These are phyloP conservation scores for Diarsia brunnea DNA, from an alignment of 2,888 invertebrate species.

Conservation along the genomic window DNA sequence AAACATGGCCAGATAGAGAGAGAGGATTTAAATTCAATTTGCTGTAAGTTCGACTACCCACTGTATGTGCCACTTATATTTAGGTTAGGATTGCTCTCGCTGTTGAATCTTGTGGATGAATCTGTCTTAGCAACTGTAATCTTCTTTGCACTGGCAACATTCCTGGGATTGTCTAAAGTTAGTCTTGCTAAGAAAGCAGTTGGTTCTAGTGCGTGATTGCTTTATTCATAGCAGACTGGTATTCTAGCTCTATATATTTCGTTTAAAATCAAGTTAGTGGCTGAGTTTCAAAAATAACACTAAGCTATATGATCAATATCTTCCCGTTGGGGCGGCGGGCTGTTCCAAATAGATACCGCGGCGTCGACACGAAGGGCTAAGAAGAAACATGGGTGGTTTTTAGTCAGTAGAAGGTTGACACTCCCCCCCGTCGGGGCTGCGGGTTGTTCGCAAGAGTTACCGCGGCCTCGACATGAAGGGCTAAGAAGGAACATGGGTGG, in stretches of 20 bases:
- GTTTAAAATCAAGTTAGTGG: not conserved
- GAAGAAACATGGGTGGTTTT: too few species aligned
- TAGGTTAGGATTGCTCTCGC: conserved; percentile 59
- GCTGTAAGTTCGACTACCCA: conserved; percentile 57
- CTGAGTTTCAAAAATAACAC: not conserved
- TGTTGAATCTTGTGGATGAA: conserved; percentile 45
- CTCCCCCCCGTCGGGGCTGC: too few species aligned
- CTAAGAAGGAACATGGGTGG: too few species aligned
- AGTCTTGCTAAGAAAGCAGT: conserved; percentile 20
- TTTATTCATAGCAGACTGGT: not conserved
- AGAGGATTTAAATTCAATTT: conserved; percentile 64
- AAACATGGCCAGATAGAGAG: conserved; percentile 52
- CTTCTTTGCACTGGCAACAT: conserved; percentile 33
- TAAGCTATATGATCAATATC: not conserved
- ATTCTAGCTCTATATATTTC: not conserved
- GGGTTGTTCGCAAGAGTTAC: too few species aligned
- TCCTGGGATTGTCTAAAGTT: conserved; percentile 8
- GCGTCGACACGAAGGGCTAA: too few species aligned
- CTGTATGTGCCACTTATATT: conserved; percentile 49
- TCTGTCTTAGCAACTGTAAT: conserved; percentile 46
- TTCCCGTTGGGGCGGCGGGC: too few species aligned
- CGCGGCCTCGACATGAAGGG: too few species aligned
- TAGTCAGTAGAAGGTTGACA: too few species aligned
- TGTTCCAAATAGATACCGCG: too few species aligned
- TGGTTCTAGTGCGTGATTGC: conserved; percentile 27